phyloP scores from a whole-genome alignment of 2,888 invertebrate species.

The Gortyna flavago region DNA sequence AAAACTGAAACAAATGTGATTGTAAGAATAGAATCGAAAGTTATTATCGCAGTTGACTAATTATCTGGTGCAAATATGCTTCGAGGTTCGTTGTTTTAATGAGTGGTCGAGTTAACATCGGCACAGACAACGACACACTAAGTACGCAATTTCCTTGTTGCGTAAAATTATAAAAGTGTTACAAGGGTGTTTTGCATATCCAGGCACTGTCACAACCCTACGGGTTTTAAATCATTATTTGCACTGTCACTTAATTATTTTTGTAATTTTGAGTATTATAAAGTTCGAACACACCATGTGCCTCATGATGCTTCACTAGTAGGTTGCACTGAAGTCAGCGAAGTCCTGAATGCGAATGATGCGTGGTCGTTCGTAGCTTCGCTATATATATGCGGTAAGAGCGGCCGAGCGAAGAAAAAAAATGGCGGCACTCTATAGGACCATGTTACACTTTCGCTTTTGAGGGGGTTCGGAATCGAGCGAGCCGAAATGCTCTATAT shows the following conservation, averaged over 20 bases:
- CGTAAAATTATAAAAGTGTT: constrained; percentile 72
- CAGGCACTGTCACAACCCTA: constrained; percentile 71
- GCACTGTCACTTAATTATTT: constrained; percentile 75
- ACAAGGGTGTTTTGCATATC: constrained; percentile 71
- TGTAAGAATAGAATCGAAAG: constrained; percentile 72
- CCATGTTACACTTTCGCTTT: constrained; percentile 90
- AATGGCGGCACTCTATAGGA: constrained; percentile 85
- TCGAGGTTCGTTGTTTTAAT: constrained; percentile 70
- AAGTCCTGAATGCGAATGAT: constrained; percentile 90
- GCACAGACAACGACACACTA: constrained; percentile 71
- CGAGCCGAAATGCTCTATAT: constrained; percentile 85
- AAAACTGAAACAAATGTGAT: constrained; percentile 70
- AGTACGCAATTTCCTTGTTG: constrained; percentile 82
- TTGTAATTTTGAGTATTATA: constrained; percentile 59
- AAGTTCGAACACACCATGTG: constrained; percentile 86
- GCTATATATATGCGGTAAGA: constrained; percentile 88
- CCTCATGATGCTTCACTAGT: constrained; percentile 89
- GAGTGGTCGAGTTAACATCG: constrained; percentile 74
- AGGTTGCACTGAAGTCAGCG: constrained; percentile 90
- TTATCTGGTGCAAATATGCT: constrained; percentile 75
- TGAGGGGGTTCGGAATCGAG: constrained; percentile 82
- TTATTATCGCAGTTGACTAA: constrained; percentile 74
- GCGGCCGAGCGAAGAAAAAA: constrained; percentile 88
- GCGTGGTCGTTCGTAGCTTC: constrained; percentile 83
- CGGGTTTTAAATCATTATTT: constrained; percentile 58